Conservation (phyloP, 2,113 vertebrate species). For the Carassius carassius region DNA sequence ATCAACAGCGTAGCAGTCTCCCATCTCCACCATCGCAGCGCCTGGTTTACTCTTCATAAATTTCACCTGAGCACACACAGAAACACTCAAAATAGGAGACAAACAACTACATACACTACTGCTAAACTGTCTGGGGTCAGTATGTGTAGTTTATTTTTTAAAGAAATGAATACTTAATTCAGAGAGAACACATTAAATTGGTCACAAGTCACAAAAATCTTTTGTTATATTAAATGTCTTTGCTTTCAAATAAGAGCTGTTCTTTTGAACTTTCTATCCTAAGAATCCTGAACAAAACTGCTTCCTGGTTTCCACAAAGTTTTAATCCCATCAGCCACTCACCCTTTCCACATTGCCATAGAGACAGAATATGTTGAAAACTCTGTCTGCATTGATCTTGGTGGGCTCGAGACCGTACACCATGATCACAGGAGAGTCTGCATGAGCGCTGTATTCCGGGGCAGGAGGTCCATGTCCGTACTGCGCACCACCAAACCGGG, state of each 20-base stretch:
- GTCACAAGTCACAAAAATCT: neutral
- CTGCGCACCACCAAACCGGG: conserved; percentile 81
- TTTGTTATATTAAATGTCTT: no score
- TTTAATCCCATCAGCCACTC: conserved; percentile 42
- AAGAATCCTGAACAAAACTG: no score
- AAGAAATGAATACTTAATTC: neutral
- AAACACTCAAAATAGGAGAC: neutral
- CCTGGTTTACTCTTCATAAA: conserved; percentile 98
- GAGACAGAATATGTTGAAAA: conserved; percentile 93
- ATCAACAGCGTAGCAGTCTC: conserved; percentile 92
- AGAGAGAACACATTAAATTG: neutral
- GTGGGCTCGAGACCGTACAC: conserved; percentile 88
- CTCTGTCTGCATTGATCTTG: conserved; percentile 89
- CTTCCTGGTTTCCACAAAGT: no score
- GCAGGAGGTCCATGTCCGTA: conserved; percentile 85
- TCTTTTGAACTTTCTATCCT: no score
- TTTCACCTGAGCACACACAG: conserved; percentile 77
- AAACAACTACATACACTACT: neutral
- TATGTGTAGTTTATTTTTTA: neutral
- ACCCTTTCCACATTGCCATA: conserved; percentile 94
- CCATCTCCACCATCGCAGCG: conserved; percentile 96
- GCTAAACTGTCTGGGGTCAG: neutral
- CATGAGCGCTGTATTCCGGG: conserved; percentile 85
- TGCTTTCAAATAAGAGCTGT: no score
- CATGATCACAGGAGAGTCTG: conserved; percentile 91